These are phyloP conservation scores for Poeciliopsis turneri DNA, from an alignment of 2,797 vertebrate species.

Conservation along the genomic window DNA sequence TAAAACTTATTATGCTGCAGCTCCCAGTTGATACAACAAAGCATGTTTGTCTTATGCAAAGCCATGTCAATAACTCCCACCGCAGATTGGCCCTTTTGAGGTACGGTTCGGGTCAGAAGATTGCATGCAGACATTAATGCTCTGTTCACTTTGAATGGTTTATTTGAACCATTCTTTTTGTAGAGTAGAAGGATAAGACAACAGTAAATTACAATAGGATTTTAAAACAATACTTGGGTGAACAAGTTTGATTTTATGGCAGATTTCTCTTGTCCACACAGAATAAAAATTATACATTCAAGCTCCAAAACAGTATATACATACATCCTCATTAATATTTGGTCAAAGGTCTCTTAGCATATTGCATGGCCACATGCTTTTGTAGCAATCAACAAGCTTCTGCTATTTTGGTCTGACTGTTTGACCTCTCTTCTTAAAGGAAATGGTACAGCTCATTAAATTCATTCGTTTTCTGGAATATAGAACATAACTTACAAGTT, in stretches of 20 bases:
- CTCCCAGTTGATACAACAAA: conserved; percentile 48
- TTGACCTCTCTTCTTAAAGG: neutral
- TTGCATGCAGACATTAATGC: neutral
- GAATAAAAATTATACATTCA: neutral
- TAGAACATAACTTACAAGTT: neutral
- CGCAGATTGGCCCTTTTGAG: conserved; percentile 33
- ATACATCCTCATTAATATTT: neutral
- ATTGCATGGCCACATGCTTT: neutral
- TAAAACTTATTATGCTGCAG: conserved; percentile 28
- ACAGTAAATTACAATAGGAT: neutral
- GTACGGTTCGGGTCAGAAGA: neutral
- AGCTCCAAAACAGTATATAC: neutral
- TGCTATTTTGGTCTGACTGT: neutral
- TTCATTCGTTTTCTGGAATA: neutral
- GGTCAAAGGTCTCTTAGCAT: neutral
- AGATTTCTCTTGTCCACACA: neutral
- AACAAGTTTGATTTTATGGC: neutral
- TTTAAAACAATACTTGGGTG: neutral
- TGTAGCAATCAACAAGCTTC: neutral
- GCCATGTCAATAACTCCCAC: conserved; percentile 33
- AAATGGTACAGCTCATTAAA: neutral
- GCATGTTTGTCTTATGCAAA: conserved; percentile 23
- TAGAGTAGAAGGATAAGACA: neutral
- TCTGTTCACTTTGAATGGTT: neutral
- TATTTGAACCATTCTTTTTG: neutral